Percentiles rank a stretch among this genome's conserved stretches.
phyloP scores from a whole-genome alignment of 2,113 vertebrate genomes.

The Arothron firmamentum region DNA sequence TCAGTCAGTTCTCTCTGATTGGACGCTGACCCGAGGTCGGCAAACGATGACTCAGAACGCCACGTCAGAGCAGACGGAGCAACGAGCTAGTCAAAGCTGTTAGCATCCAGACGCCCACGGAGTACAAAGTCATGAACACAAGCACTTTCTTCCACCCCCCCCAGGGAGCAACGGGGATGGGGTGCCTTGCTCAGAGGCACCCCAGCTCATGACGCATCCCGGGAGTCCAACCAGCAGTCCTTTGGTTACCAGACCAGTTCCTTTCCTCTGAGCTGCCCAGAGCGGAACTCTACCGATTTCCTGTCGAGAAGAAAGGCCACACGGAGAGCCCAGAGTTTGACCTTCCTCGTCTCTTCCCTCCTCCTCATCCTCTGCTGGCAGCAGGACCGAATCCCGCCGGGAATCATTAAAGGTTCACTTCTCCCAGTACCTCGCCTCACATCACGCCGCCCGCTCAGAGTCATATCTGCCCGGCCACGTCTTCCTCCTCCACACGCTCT shows the following conservation, averaged over 20 bases:
- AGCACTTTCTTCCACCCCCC: too few relatives aligned
- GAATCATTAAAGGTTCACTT: slow-evolving; percentile 55
- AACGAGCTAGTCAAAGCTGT: slow-evolving; percentile 21
- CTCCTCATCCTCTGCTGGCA: slow-evolving; percentile 39
- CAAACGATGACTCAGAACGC: slow-evolving; percentile 41
- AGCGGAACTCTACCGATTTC: too few relatives aligned
- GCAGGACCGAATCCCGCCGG: slow-evolving; percentile 23
- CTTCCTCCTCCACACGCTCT: slow-evolving; percentile 60
- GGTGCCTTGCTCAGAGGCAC: too few relatives aligned
- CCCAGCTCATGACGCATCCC: too few relatives aligned
- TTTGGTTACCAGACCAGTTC: too few relatives aligned
- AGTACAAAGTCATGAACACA: too few relatives aligned
- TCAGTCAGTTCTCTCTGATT: slow-evolving; percentile 1
- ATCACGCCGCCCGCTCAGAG: slow-evolving; percentile 51
- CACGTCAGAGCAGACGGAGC: slow-evolving; percentile 32
- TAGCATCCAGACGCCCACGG: too few relatives aligned
- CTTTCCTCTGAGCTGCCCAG: too few relatives aligned
- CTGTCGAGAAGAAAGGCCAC: slow-evolving; percentile 21
- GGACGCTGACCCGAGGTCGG: slow-evolving; percentile 25
- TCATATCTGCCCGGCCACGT: slow-evolving; percentile 47
- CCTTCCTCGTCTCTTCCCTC: slow-evolving; percentile 33
- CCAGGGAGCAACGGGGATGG: too few relatives aligned
- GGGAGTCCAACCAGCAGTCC: too few relatives aligned
- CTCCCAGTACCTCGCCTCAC: slow-evolving; percentile 32
- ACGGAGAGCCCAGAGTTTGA: slow-evolving; percentile 22